These are phyloP conservation scores for Pygoscelis antarcticus DNA, from an alignment of 2,113 vertebrate species.

Conservation along the genomic window DNA sequence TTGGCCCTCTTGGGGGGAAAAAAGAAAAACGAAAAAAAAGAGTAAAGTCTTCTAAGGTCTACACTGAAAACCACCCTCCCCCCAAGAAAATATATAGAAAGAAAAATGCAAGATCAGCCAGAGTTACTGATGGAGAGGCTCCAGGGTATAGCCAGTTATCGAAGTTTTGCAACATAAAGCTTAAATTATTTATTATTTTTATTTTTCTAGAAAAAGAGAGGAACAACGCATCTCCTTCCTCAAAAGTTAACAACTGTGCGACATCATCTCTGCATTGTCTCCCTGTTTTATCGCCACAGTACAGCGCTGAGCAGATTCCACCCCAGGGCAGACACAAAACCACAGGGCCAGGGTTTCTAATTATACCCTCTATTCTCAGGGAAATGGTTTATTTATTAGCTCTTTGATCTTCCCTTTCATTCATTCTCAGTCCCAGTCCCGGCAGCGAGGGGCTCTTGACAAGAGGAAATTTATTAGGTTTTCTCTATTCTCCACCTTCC, in stretches of 20 bases:
- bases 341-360: slow-evolving; percentile 58
- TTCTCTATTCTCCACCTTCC: neutral
- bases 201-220: neutral
- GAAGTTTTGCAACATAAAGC: slow-evolving; percentile 27
- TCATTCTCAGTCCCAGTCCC: slow-evolving; percentile 3
- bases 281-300: slow-evolving; percentile 7
- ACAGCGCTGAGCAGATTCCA: slow-evolving; percentile 47
- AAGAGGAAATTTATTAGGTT: slow-evolving; percentile 26
- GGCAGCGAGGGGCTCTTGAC: slow-evolving; percentile 36
- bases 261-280: slow-evolving; percentile 34
- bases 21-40: neutral
- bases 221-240: neutral
- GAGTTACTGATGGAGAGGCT: neutral
- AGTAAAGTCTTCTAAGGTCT: neutral
- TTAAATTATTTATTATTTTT: slow-evolving; percentile 42
- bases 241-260: neutral
- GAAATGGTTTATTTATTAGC: slow-evolving; percentile 71
- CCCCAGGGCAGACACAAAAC: slow-evolving; percentile 51
- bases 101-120: slow-evolving; percentile 10
- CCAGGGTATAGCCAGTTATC: neutral
- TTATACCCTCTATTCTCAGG: slow-evolving; percentile 51
- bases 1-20: too few species aligned
- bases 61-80: neutral
- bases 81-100: neutral
- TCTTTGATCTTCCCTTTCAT: slow-evolving; percentile 57